Base-by-base conservation (phyloP, 2,113 vertebrate species). In the Symphodus melops region DNA sequence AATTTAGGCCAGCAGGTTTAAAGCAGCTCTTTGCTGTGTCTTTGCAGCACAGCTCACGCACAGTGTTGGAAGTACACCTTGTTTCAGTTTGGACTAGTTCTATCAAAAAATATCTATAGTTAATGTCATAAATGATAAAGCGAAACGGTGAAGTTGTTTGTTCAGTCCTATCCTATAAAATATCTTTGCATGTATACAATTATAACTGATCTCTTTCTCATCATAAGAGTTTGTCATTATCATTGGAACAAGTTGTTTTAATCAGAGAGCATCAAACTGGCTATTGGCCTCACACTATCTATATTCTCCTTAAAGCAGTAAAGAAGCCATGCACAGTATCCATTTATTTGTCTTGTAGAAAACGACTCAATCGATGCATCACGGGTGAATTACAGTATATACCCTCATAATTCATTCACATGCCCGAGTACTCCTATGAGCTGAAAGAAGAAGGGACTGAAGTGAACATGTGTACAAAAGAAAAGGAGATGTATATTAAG, bases 1-100 rank as follows among this genome's bases (percentile, higher is more conserved):
- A 57, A 84, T 85, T 84, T 75, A 55, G 75, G 70, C 74, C 79
- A 65, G 54, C 59, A 79, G 67, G 53, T 84, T 81, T 81, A 66
- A 51, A 86, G 74, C 62, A 67, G 51, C 78, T 65, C 59, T 59
- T 58, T 63, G 52, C 58, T 41, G 19, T 62, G 36, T 79, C 41
- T 80, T 54, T 77, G 11, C 39, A 71, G 4, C 64, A 54, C 56
- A 58, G 36, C 25, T 37, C 68, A 67, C 33, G 8, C 28, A 56
- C 28, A 9, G 8, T 54, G 46, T 36, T 23, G 48, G 25, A 46
- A 23, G 2, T 17, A 14, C 13, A 16, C 51, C 0, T 37, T 57
- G 36, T 67, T 51, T 25, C 9, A 20, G 33, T 28, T 12, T 33
- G 21, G 20, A 21, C 41, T 42, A 42, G 42, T 66, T 42, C 10